These are phyloP conservation scores for Dicranocentrus wangi DNA, from an alignment of 2,888 invertebrate species.

Conservation along the genomic window DNA sequence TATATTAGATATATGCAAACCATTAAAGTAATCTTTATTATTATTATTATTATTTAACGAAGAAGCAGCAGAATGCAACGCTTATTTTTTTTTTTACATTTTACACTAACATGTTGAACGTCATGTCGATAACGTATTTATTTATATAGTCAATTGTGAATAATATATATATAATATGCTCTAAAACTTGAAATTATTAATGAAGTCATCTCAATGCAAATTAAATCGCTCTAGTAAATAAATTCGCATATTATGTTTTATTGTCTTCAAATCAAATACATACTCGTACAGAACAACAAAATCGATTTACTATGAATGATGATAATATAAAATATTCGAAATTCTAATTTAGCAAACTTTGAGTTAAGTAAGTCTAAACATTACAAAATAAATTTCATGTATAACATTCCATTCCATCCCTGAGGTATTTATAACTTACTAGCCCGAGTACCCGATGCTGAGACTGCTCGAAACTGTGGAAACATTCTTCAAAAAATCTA, in stretches of 20 bases:
- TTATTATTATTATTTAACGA: too few species aligned
- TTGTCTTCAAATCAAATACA: slow-evolving; percentile 1
- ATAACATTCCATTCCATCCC: neutral
- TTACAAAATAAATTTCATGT: neutral
- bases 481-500: too few species aligned
- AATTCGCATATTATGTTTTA: slow-evolving; percentile 3
- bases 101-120: too few species aligned
- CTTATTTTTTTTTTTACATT: too few species aligned
- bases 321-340: neutral
- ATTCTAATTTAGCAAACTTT: neutral
- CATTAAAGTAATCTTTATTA: too few species aligned
- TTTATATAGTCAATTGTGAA: too few species aligned
- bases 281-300: neutral
- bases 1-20: too few species aligned
- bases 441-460: neutral
- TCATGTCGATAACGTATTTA: too few species aligned
- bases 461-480: too few species aligned
- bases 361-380: neutral
- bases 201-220: neutral
- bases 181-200: neutral
- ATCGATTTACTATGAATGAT: neutral
- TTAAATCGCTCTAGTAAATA: slow-evolving; percentile 6
- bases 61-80: too few species aligned
- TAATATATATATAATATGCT: neutral
- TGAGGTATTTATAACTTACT: neutral